phyloP scores from a whole-genome alignment of 2,888 invertebrate genomes.

The Plebejus anna region DNA sequence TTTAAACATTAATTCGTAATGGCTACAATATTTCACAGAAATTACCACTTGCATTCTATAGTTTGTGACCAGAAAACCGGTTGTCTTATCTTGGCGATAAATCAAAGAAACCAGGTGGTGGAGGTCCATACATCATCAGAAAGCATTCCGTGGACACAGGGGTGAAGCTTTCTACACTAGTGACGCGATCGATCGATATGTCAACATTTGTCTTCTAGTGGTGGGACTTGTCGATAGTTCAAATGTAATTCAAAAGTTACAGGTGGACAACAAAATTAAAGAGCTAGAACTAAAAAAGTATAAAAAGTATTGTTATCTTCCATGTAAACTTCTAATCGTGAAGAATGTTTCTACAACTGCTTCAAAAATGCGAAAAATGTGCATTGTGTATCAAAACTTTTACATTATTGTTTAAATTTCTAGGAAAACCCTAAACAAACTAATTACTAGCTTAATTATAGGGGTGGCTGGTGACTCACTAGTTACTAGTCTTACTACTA shows the following conservation, averaged over 20 bases:
- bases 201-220: constrained; percentile 63
- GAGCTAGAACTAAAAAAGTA: neutral
- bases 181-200: constrained; percentile 50
- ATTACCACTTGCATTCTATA: constrained; percentile 1
- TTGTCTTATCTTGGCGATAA: constrained; percentile 21
- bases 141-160: constrained; percentile 18
- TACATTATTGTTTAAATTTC: neutral
- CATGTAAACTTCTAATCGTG: no score
- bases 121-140: constrained; percentile 21
- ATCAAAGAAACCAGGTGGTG: constrained; percentile 26
- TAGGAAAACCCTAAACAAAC: neutral
- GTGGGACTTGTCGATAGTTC: constrained; percentile 5
- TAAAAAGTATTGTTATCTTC: neutral
- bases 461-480: neutral
- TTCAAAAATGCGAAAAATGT: no score
- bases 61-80: constrained; percentile 18
- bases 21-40: neutral
- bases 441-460: neutral
- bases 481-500: no score
- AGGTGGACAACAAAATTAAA: neutral
- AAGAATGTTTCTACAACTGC: no score
- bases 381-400: neutral
- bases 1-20: neutral
- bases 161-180: constrained; percentile 40
- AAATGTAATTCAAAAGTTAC: neutral